Evolutionary conservation across 1,140 invertebrate genomes (phyloP), one percentile per base, ranked within the genome.

Genomic region (Cherax quadricarinatus): DNA sequence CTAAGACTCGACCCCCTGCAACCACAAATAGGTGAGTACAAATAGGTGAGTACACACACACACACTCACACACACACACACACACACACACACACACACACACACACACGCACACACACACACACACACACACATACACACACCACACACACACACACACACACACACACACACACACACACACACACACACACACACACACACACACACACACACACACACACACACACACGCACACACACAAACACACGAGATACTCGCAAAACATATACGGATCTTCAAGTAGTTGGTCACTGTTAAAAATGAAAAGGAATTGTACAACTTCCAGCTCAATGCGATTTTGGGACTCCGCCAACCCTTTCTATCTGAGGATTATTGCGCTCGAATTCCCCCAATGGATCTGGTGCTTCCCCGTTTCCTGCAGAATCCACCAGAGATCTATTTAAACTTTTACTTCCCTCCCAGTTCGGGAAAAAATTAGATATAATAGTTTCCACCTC

Each of bases 181-280:
- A 82, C 18, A 82, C 48, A 82, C 10, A 82, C 41, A 82, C 16
- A 82, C 41, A 82, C 18, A 82, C 41, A 82, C 12, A 51, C 48
- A 82, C 9, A 82, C 4, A 82, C 4, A 82, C 16, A 82, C 18
- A 82, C 12, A 82, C 16, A 16, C 51, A 2, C 14, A 49, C 6
- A 53, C 10, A 41, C 16, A 57, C 51, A 81, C 16, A 81, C 6
- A 70, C 12, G 6, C 18, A 1, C 6, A 18, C 6, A 21, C 66
- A 70, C 66, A 16, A 2, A 81, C 51, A 7, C 14, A 41, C 16
- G 16, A 48, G 6, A 57, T 48, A 4, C 30, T 51, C 30, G 53
- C 49, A 24, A 41, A 49, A 41, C 41, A 24, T 14, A 12, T 57
- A 51, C 57, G 14, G 14, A 62, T 21, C 53, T 10, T 57, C 53